These are phyloP conservation scores for Thinocorus orbignyianus DNA, from an alignment of 2,113 vertebrate genomes.

Conservation along the genomic window DNA sequence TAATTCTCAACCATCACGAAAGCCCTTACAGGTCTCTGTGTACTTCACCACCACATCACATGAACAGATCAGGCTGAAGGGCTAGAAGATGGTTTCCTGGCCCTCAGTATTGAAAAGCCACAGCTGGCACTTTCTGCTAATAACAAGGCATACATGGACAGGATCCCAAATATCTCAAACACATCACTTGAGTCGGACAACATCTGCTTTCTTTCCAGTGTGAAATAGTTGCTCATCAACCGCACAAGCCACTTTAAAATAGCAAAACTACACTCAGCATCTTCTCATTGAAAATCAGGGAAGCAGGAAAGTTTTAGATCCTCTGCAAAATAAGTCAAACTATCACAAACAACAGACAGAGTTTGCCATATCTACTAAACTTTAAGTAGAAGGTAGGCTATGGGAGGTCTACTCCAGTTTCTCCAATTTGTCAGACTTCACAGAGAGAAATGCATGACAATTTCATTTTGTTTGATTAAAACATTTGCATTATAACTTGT, in stretches of 20 bases:
- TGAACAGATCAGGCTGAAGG: not conserved
- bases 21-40: not conserved
- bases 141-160: not conserved
- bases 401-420: not conserved
- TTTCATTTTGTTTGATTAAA: conserved; percentile 37
- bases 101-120: not conserved
- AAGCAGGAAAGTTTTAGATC: not conserved
- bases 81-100: not conserved
- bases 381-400: not conserved
- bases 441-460: not conserved
- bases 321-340: not conserved
- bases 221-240: not conserved
- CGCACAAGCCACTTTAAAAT: not conserved
- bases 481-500: conserved; percentile 32
- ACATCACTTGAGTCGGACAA: not conserved
- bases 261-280: not conserved
- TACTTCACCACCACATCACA: not conserved
- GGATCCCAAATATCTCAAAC: not conserved
- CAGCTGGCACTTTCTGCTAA: not conserved
- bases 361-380: not conserved
- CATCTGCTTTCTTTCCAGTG: not conserved
- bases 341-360: not conserved
- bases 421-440: not conserved
- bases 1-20: not conserved
- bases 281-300: not conserved